phyloP scores from a whole-genome alignment of 2,797 vertebrate species.

The Carcharodon carcharias region DNA sequence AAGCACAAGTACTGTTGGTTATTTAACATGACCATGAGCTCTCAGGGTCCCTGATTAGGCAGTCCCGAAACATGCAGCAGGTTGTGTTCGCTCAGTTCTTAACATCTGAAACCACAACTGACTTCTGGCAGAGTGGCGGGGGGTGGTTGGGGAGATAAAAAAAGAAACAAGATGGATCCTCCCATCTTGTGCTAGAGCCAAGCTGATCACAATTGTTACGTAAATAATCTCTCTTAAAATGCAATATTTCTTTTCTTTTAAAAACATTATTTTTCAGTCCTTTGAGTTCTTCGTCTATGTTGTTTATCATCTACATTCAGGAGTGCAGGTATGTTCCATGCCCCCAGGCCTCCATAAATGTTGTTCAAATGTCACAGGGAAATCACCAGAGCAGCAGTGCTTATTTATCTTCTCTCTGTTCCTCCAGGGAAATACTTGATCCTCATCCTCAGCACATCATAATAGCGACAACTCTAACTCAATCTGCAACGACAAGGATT shows the following conservation, averaged over 20 bases:
- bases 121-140: not conserved
- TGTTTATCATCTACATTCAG: not conserved
- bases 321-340: not conserved
- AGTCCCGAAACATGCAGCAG: not conserved
- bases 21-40: not conserved
- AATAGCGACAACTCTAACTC: not conserved
- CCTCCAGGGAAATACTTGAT: not conserved
- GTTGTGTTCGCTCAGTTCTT: not conserved
- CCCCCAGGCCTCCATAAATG: not conserved
- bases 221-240: not conserved
- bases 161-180: too few relatives aligned
- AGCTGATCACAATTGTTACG: not conserved
- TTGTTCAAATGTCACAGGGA: not conserved
- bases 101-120: not conserved
- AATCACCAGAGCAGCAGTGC: not conserved
- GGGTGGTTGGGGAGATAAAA: not conserved
- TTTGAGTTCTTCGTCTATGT: not conserved
- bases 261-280: not conserved
- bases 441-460: not conserved
- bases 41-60: not conserved
- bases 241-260: not conserved
- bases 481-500: not conserved
- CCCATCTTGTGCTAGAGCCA: too few relatives aligned
- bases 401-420: not conserved
- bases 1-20: not conserved